Conservation (phyloP, 2,888 invertebrate genomes). For the Hedychridium roseum region DNA sequence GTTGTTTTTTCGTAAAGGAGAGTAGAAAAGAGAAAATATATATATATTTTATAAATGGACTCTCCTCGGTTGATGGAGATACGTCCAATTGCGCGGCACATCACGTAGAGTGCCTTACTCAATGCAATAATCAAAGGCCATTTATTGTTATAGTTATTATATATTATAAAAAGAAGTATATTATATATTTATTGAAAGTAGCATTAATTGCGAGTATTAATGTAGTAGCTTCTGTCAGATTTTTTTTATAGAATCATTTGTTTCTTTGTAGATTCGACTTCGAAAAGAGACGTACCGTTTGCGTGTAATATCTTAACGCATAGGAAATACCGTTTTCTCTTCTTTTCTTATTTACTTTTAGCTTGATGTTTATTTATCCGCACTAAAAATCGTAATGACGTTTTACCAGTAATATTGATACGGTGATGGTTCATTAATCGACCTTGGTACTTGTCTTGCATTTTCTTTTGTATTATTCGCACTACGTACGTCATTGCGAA, state of each 20-base stretch:
- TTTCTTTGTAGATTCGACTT: no score
- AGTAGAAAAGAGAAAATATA: not conserved
- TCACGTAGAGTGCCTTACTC: constrained; percentile 54
- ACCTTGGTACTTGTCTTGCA: constrained; percentile 30
- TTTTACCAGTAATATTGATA: no score
- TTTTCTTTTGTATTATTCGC: constrained; percentile 19
- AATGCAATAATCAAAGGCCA: constrained; percentile 59
- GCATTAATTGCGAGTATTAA: constrained; percentile 35
- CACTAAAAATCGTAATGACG: constrained; percentile 19
- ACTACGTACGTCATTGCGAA: constrained; percentile 12
- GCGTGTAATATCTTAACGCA: no score
- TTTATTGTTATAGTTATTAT: constrained; percentile 52
- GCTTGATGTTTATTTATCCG: constrained; percentile 35
- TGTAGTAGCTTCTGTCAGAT: constrained; percentile 29
- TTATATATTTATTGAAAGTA: constrained; percentile 47
- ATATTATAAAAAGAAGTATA: constrained; percentile 19
- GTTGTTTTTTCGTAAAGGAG: not conserved
- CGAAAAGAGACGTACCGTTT: constrained; percentile 16
- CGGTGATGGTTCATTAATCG: constrained; percentile 42
- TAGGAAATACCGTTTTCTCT: constrained; percentile 12
- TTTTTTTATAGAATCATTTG: constrained; percentile 19
- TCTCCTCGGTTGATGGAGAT: constrained; percentile 9
- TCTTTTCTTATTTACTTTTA: no score
- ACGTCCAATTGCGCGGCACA: constrained; percentile 38
- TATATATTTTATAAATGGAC: constrained; percentile 5